phyloP scores from a whole-genome alignment of 2,113 vertebrate species.

The Chionis minor region DNA sequence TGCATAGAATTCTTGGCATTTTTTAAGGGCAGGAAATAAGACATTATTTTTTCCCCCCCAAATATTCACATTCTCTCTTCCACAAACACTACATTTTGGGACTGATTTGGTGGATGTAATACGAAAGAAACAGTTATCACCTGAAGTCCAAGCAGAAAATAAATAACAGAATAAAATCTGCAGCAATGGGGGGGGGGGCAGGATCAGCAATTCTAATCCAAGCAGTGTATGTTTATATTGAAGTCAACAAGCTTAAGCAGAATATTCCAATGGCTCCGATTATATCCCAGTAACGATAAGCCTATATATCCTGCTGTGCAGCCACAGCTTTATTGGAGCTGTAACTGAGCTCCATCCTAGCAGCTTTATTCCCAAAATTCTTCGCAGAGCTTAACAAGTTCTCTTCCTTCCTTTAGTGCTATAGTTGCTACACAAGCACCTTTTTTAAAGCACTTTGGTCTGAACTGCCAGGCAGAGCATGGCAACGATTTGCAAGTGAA shows the following conservation, averaged over 20 bases:
- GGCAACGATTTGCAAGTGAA: neutral
- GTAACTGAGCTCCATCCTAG: neutral
- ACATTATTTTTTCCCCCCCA: accelerated
- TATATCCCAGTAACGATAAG: neutral
- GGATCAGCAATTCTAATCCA: neutral
- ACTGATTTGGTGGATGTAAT: neutral
- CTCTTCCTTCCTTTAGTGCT: neutral
- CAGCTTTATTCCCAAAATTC: neutral
- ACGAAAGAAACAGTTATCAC: neutral
- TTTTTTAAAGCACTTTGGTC: neutral
- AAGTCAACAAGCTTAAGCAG: neutral
- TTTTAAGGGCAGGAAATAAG: neutral
- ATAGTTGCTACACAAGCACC: neutral
- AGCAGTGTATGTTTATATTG: neutral
- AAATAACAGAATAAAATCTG: neutral
- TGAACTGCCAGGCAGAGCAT: neutral
- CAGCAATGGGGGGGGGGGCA: neutral
- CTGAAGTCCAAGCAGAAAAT: neutral
- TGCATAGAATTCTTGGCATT: neutral
- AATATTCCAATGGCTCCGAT: neutral
- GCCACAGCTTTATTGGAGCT: neutral
- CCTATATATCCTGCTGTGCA: neutral
- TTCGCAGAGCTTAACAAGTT: neutral
- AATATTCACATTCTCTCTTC: neutral
- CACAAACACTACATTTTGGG: neutral